Evolutionary conservation across 2,113 vertebrate genomes (phyloP).

Genomic region (Myrmecophaga tridactyla): DNA sequence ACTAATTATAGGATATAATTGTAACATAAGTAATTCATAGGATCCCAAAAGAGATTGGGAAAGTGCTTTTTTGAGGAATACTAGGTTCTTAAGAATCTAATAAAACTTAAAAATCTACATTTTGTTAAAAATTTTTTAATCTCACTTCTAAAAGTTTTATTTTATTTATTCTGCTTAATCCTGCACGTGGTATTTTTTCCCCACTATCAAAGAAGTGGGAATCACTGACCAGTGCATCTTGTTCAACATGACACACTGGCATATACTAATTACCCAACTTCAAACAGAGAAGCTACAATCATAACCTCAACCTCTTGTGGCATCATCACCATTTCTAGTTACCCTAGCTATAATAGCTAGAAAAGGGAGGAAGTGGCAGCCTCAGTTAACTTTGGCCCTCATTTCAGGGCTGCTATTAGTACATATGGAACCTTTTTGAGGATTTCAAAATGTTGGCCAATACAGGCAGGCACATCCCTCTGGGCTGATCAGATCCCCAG

Average conservation of each 20-base stretch:
- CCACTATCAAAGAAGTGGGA: neutral
- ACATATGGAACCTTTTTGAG: neutral
- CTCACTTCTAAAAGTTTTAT: too few relatives aligned
- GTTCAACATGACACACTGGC: neutral
- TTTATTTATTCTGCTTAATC: too few relatives aligned
- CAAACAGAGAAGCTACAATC: neutral
- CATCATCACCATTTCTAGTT: neutral
- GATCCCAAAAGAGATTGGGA: neutral
- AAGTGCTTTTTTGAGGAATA: neutral
- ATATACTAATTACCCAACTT: neutral
- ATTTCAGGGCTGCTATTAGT: neutral
- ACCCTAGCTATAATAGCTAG: neutral
- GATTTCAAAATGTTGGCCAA: neutral
- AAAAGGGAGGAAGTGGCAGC: neutral
- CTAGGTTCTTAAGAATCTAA: neutral
- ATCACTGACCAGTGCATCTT: neutral
- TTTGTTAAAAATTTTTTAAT: too few relatives aligned
- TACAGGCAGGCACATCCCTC: too few relatives aligned
- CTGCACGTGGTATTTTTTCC: neutral
- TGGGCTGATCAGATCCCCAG: too few relatives aligned
- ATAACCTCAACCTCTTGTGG: neutral
- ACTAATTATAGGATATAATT: too few relatives aligned
- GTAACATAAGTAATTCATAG: neutral
- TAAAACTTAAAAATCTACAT: neutral
- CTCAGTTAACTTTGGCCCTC: neutral